These are phyloP conservation scores for Dreissena polymorpha DNA, from an alignment of 1,140 invertebrate species.

Conservation along the genomic window DNA sequence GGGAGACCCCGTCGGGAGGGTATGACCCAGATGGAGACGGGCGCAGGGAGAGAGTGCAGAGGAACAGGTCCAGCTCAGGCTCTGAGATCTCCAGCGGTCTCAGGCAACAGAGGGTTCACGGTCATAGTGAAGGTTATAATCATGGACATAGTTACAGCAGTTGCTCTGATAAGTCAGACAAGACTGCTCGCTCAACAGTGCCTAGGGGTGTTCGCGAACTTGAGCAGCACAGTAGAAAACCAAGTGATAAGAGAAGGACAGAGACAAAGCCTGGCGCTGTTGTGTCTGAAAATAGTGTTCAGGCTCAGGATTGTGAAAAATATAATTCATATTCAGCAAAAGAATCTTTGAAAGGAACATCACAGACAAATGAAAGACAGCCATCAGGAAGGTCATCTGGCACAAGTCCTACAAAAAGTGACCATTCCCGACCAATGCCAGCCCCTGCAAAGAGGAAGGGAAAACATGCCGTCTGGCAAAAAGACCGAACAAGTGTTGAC, in stretches of 20 bases:
- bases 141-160: neutral
- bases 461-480: neutral
- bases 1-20: neutral
- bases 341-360: neutral
- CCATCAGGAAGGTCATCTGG: neutral
- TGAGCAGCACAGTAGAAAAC: neutral
- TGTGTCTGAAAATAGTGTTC: neutral
- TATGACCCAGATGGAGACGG: conserved; percentile 38
- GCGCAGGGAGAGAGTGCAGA: conserved; percentile 5
- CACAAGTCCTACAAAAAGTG: no score
- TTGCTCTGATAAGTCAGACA: neutral
- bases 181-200: neutral
- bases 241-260: neutral
- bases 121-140: neutral
- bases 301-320: neutral
- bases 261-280: neutral
- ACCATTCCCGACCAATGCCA: neutral
- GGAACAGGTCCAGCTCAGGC: conserved; percentile 34
- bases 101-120: neutral
- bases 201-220: neutral
- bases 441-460: neutral
- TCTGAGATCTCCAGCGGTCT: neutral
- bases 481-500: neutral
- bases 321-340: neutral
- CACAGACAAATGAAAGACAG: neutral